Evolutionary conservation across 2,113 vertebrate genomes (phyloP), one percentile per base, ranked within the genome.

Genomic region (Numida meleagris): DNA sequence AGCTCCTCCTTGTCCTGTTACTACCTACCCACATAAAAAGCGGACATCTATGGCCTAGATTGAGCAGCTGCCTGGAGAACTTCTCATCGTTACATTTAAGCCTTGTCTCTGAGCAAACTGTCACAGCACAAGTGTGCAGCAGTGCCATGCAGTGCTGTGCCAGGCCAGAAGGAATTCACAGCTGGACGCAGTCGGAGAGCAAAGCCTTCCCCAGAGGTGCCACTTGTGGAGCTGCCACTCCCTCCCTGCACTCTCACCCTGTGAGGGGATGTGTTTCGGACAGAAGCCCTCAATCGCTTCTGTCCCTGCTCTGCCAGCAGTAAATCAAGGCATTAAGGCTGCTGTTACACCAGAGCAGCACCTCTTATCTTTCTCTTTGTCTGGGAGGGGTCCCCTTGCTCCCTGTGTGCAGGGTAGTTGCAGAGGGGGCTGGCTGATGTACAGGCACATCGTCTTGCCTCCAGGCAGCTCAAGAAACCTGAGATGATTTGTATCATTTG

Each of bases 81-180:
- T 70, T 85, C 74, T 82, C 61, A 25, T 76, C 21, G 29, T 24
- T 0, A 0, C n/a, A 36, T 18, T 79, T 43, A 5, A 65, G 78
- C 88, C 10, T 18, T 43, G 6, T 34, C 50, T 58, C 33, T 55
- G 21, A 67, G 40, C 14, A 40, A 38, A 43, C 9, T 67, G 51
- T n/a, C 51, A 36, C 24, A 68, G 25, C 13, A 23, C 17, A 27
- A 1, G 0, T 1, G 0, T 17, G 36, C 71, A 67, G 73, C 45
- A 73, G 4, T 58, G 23, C 16, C 4, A 12, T 0, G 0, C 51
- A 17, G 38, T 53, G 34, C 46, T 48, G 31, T 2, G 2, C 1
- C 1, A 19, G 27, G 55, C 33, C 76, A 40, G 79, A 0, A 0
- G 88, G 86, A 84, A 48, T 23, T 25, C 36, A 63, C 46, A 82